Evolutionary conservation across 2,797 vertebrate genomes (phyloP), one percentile per base, ranked within the genome.

Genomic region (Melopsittacus undulatus): DNA sequence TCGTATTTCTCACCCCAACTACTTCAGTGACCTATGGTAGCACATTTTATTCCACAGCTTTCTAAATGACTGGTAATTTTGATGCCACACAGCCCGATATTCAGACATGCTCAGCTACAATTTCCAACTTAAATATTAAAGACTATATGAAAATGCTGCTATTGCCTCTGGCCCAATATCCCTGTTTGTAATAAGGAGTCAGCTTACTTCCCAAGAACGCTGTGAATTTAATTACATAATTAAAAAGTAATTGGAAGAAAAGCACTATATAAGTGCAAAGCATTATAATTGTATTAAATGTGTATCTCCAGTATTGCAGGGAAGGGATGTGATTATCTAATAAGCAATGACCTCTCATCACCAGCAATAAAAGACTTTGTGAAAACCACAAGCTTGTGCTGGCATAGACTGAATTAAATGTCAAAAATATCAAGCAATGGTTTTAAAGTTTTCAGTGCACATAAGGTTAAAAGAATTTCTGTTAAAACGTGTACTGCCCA

Each of bases 161-260:
- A 32, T 64, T 94, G 90, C 88, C 81, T 85, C 86, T 96, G 74
- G 83, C 48, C 70, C 75, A 92, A 62, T 89, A 85, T 48, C 40
- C 68, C 18, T 89, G 64, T 90, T 91, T 92, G 61, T 78, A 95
- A 94, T 90, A 92, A 90, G 83, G 89, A 91, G 80, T 89, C 94
- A 92, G 90, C 86, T 93, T 95, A 96, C 95, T 96, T 93, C 81
- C 83, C 90, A 96, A 94, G 94, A 94, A 96, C 96, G 90, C 72
- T 1, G 12, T 95, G 95, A 94, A 96, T 96, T 97, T 95, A 96
- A 96, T 96, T 96, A 96, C 90, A 80, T 87, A 90, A 96, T 80
- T 95, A 66, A 72, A 94, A 96, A 97, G 78, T 91, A 95, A 92
- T 91, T 80, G 90, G 77, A 94, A 93, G 88, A 94, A 94, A 92